Base-by-base conservation (phyloP, 2,797 vertebrate genomes). In the Crenichthys baileyi region DNA sequence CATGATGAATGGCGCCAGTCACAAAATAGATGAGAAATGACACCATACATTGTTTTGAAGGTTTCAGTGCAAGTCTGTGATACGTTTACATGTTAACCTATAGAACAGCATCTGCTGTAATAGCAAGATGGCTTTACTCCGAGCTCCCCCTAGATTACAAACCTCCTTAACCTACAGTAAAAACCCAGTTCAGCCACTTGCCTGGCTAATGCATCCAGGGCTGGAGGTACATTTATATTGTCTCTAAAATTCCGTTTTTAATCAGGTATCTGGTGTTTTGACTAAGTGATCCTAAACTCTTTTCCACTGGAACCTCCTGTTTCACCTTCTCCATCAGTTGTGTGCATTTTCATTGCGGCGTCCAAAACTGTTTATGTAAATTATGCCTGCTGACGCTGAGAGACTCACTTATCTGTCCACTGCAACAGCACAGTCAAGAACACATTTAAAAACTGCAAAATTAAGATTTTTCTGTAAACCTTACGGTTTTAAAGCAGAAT, bases 1-100 rank as follows among this genome's bases (percentile, higher is more conserved):
- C 91, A 92, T 90, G 86, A 79, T 56, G 56, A 78, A 79, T 77
- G 81, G 85, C 88, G 81, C 84, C 68, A 76, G 79, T 86, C 79
- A 84, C 79, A 76, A 77, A 89, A 83, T 84, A 79, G 91, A 82
- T 79, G 79, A 84, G 72, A 58, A 77, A 91, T 84, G 65, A 76
- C 46, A 48, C 31, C 0, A 73, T 80, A 72, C 50, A 68, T 65
- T 75, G 85, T 70, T 82, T 83, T 84, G 41, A 39, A 56, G 56
- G 68, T 41, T 24, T 73, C 80, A 65, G 75, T 41, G 29, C 71
- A 80, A 83, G 80, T 58, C 36, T 63, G 83, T 44, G 22, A 83
- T 78, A 73, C 36, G 70, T 75, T 73, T 29, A 46, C 67, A 44
- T 75, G 61, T 20, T 71, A 60, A 72, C n/a, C 1, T 41, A 29